phyloP scores from a whole-genome alignment of 2,888 invertebrate genomes.

The Tachina grossa region DNA sequence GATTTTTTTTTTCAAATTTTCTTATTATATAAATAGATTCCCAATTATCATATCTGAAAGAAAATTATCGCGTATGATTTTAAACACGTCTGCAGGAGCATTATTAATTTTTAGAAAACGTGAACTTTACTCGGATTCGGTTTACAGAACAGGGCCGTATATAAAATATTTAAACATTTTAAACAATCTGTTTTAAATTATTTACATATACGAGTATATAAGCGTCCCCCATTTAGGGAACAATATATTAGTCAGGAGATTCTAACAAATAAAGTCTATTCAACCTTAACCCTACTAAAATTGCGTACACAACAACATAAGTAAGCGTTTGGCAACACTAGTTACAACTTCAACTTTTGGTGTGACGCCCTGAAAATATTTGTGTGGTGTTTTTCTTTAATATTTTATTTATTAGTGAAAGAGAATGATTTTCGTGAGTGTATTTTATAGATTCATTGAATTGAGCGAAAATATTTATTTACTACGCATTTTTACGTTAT shows the following conservation, averaged over 20 bases:
- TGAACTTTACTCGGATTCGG: too few relatives aligned
- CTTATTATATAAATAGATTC: too few relatives aligned
- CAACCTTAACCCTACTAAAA: not conserved
- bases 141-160: too few relatives aligned
- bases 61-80: too few relatives aligned
- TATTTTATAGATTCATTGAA: slow-evolving; percentile 65
- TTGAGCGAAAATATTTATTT: slow-evolving; percentile 60
- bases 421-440: slow-evolving; percentile 51
- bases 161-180: too few relatives aligned
- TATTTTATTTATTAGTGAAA: slow-evolving; percentile 46
- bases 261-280: not conserved
- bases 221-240: too few relatives aligned
- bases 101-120: too few relatives aligned
- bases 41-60: too few relatives aligned
- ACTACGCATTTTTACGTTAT: slow-evolving; percentile 65
- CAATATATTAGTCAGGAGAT: not conserved
- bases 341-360: slow-evolving; percentile 23
- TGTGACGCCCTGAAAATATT: slow-evolving; percentile 70
- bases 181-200: too few relatives aligned
- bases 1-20: too few relatives aligned
- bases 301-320: not conserved
- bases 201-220: too few relatives aligned
- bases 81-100: too few relatives aligned
- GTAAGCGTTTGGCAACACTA: slow-evolving; percentile 50
- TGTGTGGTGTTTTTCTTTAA: slow-evolving; percentile 11